Base-by-base conservation (phyloP, 2,888 invertebrate genomes). In the Ommatoiulus sabulosus region DNA sequence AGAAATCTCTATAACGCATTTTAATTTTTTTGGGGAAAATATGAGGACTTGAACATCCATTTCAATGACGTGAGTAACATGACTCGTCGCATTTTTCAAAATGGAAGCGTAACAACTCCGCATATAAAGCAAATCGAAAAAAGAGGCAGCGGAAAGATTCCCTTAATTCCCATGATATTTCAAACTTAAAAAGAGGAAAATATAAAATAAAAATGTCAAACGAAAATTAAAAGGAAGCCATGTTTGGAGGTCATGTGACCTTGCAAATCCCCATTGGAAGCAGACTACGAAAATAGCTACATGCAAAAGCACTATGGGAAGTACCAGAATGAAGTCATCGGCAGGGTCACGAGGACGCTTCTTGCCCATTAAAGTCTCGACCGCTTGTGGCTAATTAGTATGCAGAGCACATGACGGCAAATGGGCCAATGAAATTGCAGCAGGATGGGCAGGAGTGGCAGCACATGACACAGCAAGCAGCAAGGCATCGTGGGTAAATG, bases 321-420 rank as follows among this genome's bases (percentile, higher is more conserved):
- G 84, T 87, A 98, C 97, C 97, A 98, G 97, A 96, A 97, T 95
- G 95, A 96, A 95, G 94, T 96, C 96, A 94, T 96, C 96, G 94
- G 95, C 95, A 93, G 94, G 94, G 94, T 96, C 95, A 93, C 95
- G 96, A 95, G 97, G 96, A 95, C 97, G 97, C 96, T 97, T 97
- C 96, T 97, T 97, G 96, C 97, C 97, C 95, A 97, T 96, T 95
- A 96, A 90, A 91, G 92, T 92, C 92, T 92, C 92, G 91, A 93
- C 92, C 91, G 92, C 92, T 92, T 92, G 92, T 91, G 92, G 92
- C 92, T 92, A 92, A 92, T 92, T 92, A 92, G 92, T 92, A 92
- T 90, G 90, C 92, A 91, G 91, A 90, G 92, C 91, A 92, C 92
- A 92, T 92, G 92, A 91, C 91, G 91, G 91, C 92, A 91, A 91